Conservation (phyloP, 2,113 vertebrate species). For the Aspiorhynchus laticeps region DNA sequence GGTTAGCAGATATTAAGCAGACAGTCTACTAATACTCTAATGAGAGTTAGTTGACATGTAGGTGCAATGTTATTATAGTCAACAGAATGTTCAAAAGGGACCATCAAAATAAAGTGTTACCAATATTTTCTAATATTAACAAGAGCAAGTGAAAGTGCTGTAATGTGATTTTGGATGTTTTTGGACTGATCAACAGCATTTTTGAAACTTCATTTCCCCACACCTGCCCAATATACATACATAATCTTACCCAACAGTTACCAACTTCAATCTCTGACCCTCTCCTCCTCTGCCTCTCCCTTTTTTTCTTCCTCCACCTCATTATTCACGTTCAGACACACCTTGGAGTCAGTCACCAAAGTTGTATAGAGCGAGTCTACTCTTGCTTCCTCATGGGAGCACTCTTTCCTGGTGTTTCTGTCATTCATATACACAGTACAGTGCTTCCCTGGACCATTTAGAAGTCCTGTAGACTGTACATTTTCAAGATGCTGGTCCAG, state of each 20-base stretch:
- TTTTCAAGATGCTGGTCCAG: not conserved
- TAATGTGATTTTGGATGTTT: too few species aligned
- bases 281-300: not conserved
- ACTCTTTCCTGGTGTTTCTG: not conserved
- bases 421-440: not conserved
- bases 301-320: not conserved
- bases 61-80: too few species aligned
- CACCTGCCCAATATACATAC: not conserved
- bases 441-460: not conserved
- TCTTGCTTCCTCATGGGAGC: not conserved
- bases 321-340: not conserved
- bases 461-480: not conserved
- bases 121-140: too few species aligned
- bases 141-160: too few species aligned
- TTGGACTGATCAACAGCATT: too few species aligned
- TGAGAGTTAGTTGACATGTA: too few species aligned
- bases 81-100: too few species aligned
- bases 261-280: not conserved
- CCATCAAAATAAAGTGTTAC: too few species aligned
- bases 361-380: not conserved
- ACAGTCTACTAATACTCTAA: too few species aligned
- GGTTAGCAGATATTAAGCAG: too few species aligned
- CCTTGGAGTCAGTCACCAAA: not conserved
- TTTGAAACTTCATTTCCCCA: not conserved
- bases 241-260: constrained; percentile 44